Base-by-base conservation (phyloP, 2,797 vertebrate species). In the Esox masquinongy region DNA sequence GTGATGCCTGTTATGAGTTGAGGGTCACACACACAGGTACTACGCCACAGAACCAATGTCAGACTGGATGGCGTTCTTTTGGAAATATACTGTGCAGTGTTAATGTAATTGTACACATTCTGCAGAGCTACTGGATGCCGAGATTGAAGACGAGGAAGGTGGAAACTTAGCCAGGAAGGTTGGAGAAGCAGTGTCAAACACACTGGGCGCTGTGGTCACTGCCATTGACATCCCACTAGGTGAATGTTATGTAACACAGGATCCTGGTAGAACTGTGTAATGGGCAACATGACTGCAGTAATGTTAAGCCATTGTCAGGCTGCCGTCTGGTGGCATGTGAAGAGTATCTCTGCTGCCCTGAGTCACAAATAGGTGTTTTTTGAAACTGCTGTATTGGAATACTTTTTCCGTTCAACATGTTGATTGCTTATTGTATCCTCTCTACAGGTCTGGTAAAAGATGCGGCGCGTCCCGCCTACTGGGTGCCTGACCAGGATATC, bases 401-500 rank as follows among this genome's bases (percentile, higher is more conserved):
- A 22, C 7, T 50, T 70, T 70, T 31, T 2, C 15, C 11, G 8
- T 24, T 22, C 22, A 16, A 31, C 53, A 70, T 31, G 29, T 71
- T 71, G 49, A 3, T 39, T 14, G 19, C 34, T 68, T 11, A 43
- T n/a, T 22, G 39, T 73, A 9, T 68, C 14, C 64, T 50, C 26
- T 51, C 74, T 73, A 74, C 61, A 99, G 98, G 98, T 80, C 91
- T 99, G 11, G 95, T 99, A 72, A 99, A 99, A 87, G 98, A 99
- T 0, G 98, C 97, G 0, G 98, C 98, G 67, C 95, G 98, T 83
- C 98, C 98, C 17, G 94, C 97, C 0, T 99, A 99, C 90, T 99
- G 98, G 98, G 97, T 99, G 75, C 98, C 98, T 12, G 98, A 99
- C 89, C 97, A 99, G 34, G 97, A 99, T 88, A 99, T 99, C 87